Evolutionary conservation across 2,888 invertebrate species (phyloP).

Genomic region (Julus scanicus): DNA sequence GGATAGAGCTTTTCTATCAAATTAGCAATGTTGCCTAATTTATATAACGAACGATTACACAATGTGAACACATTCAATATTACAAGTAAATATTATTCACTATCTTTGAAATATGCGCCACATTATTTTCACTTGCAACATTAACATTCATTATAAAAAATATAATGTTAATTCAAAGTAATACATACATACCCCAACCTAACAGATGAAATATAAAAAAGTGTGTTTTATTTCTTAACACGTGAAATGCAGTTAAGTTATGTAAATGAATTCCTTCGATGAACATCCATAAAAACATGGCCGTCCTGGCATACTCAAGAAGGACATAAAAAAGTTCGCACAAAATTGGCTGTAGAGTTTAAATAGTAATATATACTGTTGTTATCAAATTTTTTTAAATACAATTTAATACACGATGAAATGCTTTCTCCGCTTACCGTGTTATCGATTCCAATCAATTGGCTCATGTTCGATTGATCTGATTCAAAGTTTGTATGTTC

Average conservation of each 20-base stretch:
- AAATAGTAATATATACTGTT: not conserved
- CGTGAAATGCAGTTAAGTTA: slow-evolving; percentile 78
- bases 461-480: not conserved
- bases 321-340: slow-evolving; percentile 83
- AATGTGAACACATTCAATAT: too few relatives aligned
- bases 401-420: not conserved
- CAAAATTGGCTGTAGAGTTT: slow-evolving; percentile 75
- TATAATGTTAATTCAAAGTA: not conserved
- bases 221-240: slow-evolving; percentile 65
- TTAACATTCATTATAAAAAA: too few relatives aligned
- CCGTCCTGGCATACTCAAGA: slow-evolving; percentile 88
- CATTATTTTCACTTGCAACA: too few relatives aligned
- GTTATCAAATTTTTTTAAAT: not conserved
- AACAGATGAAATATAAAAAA: slow-evolving; percentile 72
- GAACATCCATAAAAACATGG: slow-evolving; percentile 98
- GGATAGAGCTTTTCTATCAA: not conserved
- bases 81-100: too few relatives aligned
- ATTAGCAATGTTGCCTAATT: not conserved
- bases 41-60: too few relatives aligned
- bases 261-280: slow-evolving; percentile 92
- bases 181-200: slow-evolving; percentile 75
- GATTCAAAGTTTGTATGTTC: not conserved
- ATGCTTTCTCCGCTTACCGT: slow-evolving; percentile 70
- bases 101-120: too few relatives aligned
- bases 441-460: slow-evolving; percentile 70